phyloP scores from a whole-genome alignment of 2,888 invertebrate genomes.

The Eupithecia tripunctaria region DNA sequence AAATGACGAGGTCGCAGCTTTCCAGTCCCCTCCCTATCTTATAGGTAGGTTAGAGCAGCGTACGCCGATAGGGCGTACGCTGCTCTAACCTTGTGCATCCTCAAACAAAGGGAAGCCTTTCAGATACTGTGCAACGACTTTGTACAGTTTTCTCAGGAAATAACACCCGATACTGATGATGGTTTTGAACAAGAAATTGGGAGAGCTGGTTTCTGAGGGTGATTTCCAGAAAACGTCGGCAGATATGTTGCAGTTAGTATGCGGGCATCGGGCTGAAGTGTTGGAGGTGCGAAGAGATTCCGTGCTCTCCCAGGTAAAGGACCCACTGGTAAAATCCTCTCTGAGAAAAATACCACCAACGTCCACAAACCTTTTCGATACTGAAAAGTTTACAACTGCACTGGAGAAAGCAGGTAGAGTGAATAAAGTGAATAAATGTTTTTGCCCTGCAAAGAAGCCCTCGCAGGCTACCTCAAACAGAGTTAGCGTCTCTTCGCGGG shows the following conservation, averaged over 20 bases:
- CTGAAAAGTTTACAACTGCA: no score
- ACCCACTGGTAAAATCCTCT: no score
- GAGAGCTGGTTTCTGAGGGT: neutral
- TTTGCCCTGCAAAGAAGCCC: no score
- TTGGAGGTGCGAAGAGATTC: neutral
- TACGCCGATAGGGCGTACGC: conserved; percentile 1
- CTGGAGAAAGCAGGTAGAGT: no score
- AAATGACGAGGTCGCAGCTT: neutral
- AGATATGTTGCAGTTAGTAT: neutral
- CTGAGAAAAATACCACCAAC: no score
- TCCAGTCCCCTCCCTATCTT: neutral
- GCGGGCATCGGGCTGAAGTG: neutral
- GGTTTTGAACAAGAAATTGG: no score
- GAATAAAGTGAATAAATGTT: no score
- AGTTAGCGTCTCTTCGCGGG: no score
- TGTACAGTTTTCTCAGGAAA: neutral
- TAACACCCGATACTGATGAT: neutral
- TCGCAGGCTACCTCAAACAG: no score
- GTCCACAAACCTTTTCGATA: no score
- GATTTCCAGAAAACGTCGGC: neutral
- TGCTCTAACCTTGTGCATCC: neutral
- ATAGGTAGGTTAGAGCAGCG: no score
- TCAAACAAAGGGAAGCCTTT: neutral
- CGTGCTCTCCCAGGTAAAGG: no score
- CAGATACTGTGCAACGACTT: neutral